A percentile compares a stretch with the other conserved stretches of the same genome.
These are phyloP conservation scores for Cremastinae sp. DNA, from an alignment of 2,888 invertebrate genomes.

Conservation along the genomic window DNA sequence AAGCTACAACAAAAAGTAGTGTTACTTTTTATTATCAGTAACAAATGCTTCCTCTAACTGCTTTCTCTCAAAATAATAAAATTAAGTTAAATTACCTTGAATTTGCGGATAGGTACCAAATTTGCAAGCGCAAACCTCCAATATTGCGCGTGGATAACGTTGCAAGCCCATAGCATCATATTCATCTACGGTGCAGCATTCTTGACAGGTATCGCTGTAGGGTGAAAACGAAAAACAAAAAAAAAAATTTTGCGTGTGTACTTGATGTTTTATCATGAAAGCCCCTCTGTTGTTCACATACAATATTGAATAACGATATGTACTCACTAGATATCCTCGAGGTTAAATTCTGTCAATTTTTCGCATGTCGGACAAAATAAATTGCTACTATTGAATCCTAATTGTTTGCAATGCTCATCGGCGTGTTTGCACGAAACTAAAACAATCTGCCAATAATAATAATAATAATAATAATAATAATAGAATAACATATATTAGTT, in stretches of 20 bases:
- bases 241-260: too few species aligned
- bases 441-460: conserved; percentile 59
- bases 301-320: conserved; percentile 11
- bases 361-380: conserved; percentile 95
- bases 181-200: conserved; percentile 90
- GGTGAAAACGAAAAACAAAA: background rate
- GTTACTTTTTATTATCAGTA: too few species aligned
- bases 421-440: conserved; percentile 83
- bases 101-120: conserved; percentile 99
- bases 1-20: conserved; percentile 87
- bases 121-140: conserved; percentile 99
- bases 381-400: conserved; percentile 93
- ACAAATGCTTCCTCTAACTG: background rate
- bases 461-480: too few species aligned
- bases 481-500: too few species aligned
- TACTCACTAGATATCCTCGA: conserved; percentile 84
- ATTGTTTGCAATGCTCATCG: conserved; percentile 90
- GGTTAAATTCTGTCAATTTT: conserved; percentile 88
- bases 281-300: background rate
- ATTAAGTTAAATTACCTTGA: conserved; percentile 83
- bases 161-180: conserved; percentile 84
- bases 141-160: conserved; percentile 93
- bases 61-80: background rate
- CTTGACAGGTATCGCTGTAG: conserved; percentile 86
- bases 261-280: background rate